phyloP scores from a whole-genome alignment of 2,888 invertebrate genomes.

The Acleris laterana region DNA sequence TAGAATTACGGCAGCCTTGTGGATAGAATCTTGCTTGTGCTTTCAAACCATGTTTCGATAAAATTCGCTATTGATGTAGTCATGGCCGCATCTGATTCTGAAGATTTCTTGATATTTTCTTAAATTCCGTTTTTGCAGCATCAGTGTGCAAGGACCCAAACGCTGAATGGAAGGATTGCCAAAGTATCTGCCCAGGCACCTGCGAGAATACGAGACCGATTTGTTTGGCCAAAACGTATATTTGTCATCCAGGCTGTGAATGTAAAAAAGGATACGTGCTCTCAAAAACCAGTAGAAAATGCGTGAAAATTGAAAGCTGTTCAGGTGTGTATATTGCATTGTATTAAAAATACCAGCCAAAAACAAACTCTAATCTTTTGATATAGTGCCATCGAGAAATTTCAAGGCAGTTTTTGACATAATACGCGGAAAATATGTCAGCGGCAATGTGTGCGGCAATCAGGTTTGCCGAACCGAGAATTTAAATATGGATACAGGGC shows the following conservation, averaged over 20 bases:
- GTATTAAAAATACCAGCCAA: no score
- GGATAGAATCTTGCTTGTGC: no score
- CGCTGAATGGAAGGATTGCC: slow-evolving; percentile 34
- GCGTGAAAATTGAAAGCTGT: slow-evolving; percentile 33
- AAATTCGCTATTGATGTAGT: no score
- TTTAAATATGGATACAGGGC: no score
- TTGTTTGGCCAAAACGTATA: slow-evolving; percentile 1
- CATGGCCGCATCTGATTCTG: background rate
- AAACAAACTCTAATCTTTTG: no score
- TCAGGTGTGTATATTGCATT: slow-evolving; percentile 17
- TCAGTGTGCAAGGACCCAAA: slow-evolving; percentile 38
- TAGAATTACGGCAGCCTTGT: no score
- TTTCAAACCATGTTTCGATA: no score
- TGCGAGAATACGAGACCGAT: slow-evolving; percentile 34
- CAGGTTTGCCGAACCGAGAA: no score
- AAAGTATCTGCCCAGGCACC: slow-evolving; percentile 33
- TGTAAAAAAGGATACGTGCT: slow-evolving; percentile 37
- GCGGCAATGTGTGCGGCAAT: no score
- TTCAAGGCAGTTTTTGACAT: no score
- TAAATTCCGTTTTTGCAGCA: slow-evolving; percentile 10
- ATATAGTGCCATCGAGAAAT: no score
- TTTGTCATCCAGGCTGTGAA: slow-evolving; percentile 28
- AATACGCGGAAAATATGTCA: no score
- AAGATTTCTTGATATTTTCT: background rate
- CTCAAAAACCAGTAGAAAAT: slow-evolving; percentile 24